phyloP scores from a whole-genome alignment of 2,888 invertebrate genomes.

The Scaptomyza tumidula region DNA sequence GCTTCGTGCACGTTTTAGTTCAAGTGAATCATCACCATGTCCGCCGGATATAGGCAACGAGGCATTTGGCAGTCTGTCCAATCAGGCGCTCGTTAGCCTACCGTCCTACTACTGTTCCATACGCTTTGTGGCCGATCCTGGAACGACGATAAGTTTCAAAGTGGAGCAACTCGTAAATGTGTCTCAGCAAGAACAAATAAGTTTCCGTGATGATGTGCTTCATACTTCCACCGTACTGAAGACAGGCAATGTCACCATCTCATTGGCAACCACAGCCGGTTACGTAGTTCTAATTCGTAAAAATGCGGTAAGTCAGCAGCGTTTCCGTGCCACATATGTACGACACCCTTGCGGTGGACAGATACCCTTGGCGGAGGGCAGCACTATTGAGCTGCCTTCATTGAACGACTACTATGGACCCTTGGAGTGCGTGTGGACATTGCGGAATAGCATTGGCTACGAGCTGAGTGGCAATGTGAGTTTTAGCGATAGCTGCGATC shows the following conservation, averaged over 20 bases:
- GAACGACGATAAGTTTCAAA: slow-evolving; percentile 72
- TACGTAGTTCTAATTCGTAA: slow-evolving; percentile 58
- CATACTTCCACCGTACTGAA: background rate
- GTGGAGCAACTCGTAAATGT: slow-evolving; percentile 28
- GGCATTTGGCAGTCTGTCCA: slow-evolving; percentile 50
- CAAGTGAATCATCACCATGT: slow-evolving; percentile 86
- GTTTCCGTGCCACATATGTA: slow-evolving; percentile 86
- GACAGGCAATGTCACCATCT: slow-evolving; percentile 50
- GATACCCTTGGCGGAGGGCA: slow-evolving; percentile 80
- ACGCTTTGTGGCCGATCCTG: slow-evolving; percentile 44
- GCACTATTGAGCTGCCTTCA: slow-evolving; percentile 81
- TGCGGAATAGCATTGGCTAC: slow-evolving; percentile 78
- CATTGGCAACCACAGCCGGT: slow-evolving; percentile 55
- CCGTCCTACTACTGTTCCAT: slow-evolving; percentile 66
- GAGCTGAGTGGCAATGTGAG: slow-evolving; percentile 85
- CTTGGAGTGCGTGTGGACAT: slow-evolving; percentile 90
- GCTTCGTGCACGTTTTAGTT: slow-evolving; percentile 88
- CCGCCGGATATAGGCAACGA: slow-evolving; percentile 84
- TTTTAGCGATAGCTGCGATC: slow-evolving; percentile 86
- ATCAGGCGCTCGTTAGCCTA: slow-evolving; percentile 25
- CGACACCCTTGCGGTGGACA: slow-evolving; percentile 89
- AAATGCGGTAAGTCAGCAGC: background rate
- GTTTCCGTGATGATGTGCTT: slow-evolving; percentile 39
- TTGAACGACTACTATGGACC: slow-evolving; percentile 71
- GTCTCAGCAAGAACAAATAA: background rate